Evolutionary conservation across 1,140 invertebrate genomes (phyloP).

Genomic region (Acromyrmex echinatior): DNA sequence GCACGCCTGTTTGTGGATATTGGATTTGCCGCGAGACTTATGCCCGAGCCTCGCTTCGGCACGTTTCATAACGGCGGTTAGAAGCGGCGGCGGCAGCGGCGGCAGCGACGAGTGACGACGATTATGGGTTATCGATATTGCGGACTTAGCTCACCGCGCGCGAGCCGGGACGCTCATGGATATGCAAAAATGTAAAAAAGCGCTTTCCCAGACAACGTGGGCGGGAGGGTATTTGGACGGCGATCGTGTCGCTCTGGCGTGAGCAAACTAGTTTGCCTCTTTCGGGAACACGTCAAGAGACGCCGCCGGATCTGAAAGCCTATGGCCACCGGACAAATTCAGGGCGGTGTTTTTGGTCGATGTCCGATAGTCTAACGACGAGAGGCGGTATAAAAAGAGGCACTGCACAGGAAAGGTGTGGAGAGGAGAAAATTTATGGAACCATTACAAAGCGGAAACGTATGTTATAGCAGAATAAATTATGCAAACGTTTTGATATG

Average conservation of each 20-base stretch:
- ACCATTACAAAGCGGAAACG: not conserved
- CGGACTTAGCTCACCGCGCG: constrained; percentile 52
- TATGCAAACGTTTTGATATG: not conserved
- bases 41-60: constrained; percentile 58
- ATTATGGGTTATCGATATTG: constrained; percentile 74
- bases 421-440: constrained; percentile 17
- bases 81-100: not conserved
- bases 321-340: constrained; percentile 52
- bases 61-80: constrained; percentile 29
- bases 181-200: constrained; percentile 69
- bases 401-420: constrained; percentile 1
- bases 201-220: constrained; percentile 35
- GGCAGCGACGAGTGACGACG: constrained; percentile 31
- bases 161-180: constrained; percentile 46
- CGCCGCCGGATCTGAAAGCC: constrained; percentile 19
- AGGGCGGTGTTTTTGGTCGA: constrained; percentile 51
- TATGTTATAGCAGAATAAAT: not conserved
- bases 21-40: constrained; percentile 70
- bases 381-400: constrained; percentile 30
- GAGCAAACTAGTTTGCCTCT: constrained; percentile 59
- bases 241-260: constrained; percentile 49
- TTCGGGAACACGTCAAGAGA: constrained; percentile 48
- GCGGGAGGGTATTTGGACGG: constrained; percentile 32
- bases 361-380: constrained; percentile 37
- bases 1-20: constrained; percentile 54